These are phyloP conservation scores for Xerus rutilus DNA, from an alignment of 2,797 vertebrate species.

Conservation along the genomic window DNA sequence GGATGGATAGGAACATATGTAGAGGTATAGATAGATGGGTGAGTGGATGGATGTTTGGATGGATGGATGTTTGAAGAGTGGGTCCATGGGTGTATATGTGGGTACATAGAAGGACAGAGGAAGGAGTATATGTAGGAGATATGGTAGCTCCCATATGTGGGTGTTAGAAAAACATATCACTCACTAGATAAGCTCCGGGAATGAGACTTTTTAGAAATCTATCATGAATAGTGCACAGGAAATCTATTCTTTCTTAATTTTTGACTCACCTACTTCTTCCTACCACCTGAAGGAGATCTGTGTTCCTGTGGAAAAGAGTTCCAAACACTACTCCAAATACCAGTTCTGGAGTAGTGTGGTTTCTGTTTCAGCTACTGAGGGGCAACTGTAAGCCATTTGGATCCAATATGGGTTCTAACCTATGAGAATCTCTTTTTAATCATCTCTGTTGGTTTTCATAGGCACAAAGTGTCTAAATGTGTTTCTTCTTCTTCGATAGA, in stretches of 20 bases:
- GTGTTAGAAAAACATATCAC: neutral
- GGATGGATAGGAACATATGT: neutral
- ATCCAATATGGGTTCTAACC: neutral
- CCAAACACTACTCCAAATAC: too few relatives aligned
- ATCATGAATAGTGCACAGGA: neutral
- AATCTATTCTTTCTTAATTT: neutral
- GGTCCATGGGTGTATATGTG: neutral
- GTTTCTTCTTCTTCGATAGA: constrained; percentile 5
- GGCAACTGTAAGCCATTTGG: neutral
- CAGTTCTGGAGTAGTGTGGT: neutral
- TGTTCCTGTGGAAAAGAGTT: neutral
- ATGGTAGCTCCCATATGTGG: neutral
- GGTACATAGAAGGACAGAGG: neutral
- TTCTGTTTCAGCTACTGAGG: neutral
- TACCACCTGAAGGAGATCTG: neutral
- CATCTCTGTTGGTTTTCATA: neutral
- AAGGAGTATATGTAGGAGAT: neutral
- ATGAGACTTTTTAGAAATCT: neutral
- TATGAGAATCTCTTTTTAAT: neutral
- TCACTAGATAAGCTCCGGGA: neutral
- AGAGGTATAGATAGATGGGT: neutral
- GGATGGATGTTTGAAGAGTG: neutral
- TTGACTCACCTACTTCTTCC: neutral
- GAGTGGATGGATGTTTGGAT: neutral
- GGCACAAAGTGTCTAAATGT: neutral